Base-by-base conservation (phyloP, 1,140 invertebrate species). In the Dolichoris vasculosae region DNA sequence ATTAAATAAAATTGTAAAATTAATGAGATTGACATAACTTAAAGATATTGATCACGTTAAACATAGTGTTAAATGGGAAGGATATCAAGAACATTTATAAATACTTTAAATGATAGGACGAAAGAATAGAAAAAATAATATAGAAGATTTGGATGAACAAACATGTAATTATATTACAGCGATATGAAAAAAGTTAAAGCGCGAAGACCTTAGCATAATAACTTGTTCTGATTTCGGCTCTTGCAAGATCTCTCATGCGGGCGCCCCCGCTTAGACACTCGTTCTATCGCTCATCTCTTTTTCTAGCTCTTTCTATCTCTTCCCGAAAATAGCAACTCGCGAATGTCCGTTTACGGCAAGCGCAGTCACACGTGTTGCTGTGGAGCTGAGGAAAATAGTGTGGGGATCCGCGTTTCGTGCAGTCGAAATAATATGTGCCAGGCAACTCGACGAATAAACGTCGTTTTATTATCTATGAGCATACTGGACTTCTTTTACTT, bases 201-300 rank as follows among this genome's bases (percentile, higher is more conserved):
- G 51, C 51, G 51, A 55, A 55, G 51, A 7, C 43, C 6, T 13
- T 7, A 46, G 43, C 13, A 13, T 13, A 46, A 46, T 46, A 46
- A 46, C 55, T 26, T 4, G 55, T 13, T 4, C 3, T 2, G 23
- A 3, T 7, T 46, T 46, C 13, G 23, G 23, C 55, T 59, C 55
- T 26, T 3, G 23, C 55, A 59, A 59, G 23, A 26, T 59, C 55
- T 59, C 55, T 3, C 26, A 3, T 69, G 40, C 11, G 82, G 85
- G 89, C 92, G 91, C 92, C 91, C 91, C 90, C 92, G 89, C 90
- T 88, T 86, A 84, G 87, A 71, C 86, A 48, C 64, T 48, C 83
- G 20, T 69, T 46, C 78, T 38, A 69, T 77, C 75, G 40, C 46
- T 77, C 46, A 20, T 38, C 43, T 76, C 43, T 15, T 13, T 46